phyloP scores from a whole-genome alignment of 2,113 vertebrate species.

The Glaucidium brasilianum region DNA sequence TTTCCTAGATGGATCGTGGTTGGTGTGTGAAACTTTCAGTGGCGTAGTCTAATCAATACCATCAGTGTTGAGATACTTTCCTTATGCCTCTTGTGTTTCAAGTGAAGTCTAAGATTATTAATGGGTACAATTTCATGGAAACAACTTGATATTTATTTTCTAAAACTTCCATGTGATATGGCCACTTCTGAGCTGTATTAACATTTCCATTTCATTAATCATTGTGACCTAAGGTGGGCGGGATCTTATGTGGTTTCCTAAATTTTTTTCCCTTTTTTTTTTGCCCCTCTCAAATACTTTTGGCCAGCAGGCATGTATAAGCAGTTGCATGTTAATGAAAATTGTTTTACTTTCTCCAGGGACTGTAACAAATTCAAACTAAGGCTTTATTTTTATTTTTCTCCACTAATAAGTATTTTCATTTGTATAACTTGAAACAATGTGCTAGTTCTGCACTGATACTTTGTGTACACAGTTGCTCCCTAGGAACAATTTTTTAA shows the following conservation, averaged over 20 bases:
- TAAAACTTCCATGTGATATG: background rate
- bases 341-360: background rate
- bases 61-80: background rate
- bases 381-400: background rate
- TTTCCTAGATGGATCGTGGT: background rate
- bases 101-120: background rate
- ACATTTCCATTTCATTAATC: constrained; percentile 35
- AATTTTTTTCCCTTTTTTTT: background rate
- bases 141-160: background rate
- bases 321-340: background rate
- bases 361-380: background rate
- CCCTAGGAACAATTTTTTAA: background rate
- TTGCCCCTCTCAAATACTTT: background rate
- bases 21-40: constrained; percentile 1
- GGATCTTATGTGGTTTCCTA: background rate
- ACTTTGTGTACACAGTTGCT: background rate
- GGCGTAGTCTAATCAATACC: constrained; percentile 10
- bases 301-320: background rate
- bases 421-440: background rate
- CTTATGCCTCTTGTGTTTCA: background rate
- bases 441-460: background rate
- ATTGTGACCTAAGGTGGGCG: background rate
- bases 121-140: constrained; percentile 11
- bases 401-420: background rate
- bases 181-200: background rate